Evolutionary conservation across 2,113 vertebrate species (phyloP).

Genomic region (Lynx canadensis): DNA sequence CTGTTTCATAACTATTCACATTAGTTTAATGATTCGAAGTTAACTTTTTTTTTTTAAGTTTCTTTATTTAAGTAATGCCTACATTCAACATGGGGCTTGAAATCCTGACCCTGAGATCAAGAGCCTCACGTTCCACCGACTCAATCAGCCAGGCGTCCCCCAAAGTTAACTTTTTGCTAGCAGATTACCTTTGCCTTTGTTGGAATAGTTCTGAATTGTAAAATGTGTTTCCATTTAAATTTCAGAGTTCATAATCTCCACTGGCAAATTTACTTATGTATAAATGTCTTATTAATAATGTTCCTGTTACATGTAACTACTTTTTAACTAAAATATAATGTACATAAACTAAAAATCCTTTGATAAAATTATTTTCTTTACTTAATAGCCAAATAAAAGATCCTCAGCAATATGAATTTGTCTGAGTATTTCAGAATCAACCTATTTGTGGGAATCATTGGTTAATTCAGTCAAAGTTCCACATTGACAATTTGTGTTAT

Average conservation of each 20-base stretch:
- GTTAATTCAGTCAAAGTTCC: not conserved
- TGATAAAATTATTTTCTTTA: not conserved
- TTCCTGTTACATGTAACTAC: not conserved
- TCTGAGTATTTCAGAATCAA: not conserved
- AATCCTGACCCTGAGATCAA: not conserved
- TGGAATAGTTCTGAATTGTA: not conserved
- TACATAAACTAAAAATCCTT: not conserved
- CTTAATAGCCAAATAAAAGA: not conserved
- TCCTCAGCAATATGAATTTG: not conserved
- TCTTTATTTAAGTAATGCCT: not conserved
- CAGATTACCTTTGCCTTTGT: not conserved
- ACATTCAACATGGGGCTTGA: not conserved
- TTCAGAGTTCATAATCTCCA: not conserved
- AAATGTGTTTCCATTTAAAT: not conserved
- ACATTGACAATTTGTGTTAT: not conserved
- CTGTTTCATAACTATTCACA: not conserved
- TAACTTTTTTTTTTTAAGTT: not conserved
- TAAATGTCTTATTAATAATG: not conserved
- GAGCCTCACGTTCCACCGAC: not conserved
- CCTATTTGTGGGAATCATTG: not conserved
- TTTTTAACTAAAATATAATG: not conserved
- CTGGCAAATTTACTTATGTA: not conserved
- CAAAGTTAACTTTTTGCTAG: not conserved
- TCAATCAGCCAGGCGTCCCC: not conserved
- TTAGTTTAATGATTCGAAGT: not conserved